phyloP scores from a whole-genome alignment of 2,797 vertebrate genomes.

The Cuniculus paca region DNA sequence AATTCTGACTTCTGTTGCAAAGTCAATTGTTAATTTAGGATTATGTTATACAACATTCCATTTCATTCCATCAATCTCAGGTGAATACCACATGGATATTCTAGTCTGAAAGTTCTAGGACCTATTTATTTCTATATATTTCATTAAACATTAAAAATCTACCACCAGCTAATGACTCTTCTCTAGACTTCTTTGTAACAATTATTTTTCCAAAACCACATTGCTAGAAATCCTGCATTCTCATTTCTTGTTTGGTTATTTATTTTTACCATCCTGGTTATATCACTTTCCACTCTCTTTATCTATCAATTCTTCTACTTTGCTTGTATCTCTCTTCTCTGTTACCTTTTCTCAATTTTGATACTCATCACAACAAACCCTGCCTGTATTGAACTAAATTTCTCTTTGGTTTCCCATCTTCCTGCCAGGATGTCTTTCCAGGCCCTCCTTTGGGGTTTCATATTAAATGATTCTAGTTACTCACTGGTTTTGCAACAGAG shows the following conservation, averaged over 20 bases:
- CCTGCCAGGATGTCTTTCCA: not conserved
- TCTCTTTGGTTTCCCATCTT: not conserved
- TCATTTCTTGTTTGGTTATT: not conserved
- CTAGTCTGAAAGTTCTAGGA: not conserved
- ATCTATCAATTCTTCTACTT: not conserved
- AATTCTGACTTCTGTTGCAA: not conserved
- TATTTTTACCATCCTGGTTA: not conserved
- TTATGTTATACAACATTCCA: not conserved
- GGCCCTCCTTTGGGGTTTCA: fast-evolving
- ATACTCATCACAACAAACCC: not conserved
- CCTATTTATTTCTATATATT: not conserved
- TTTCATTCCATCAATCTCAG: not conserved
- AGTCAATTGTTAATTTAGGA: not conserved
- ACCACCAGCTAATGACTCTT: not conserved
- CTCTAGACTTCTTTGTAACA: not conserved
- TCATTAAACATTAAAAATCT: not conserved
- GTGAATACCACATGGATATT: not conserved
- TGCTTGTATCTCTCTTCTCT: not conserved
- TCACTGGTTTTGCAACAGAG: not conserved
- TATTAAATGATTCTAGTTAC: not conserved
- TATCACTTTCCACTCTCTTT: not conserved
- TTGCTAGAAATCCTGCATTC: not conserved
- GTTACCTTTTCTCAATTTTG: not conserved
- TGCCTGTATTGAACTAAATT: not conserved
- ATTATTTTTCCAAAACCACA: not conserved